Conservation (phyloP, 2,797 vertebrate genomes). For the Paguma larvata region DNA sequence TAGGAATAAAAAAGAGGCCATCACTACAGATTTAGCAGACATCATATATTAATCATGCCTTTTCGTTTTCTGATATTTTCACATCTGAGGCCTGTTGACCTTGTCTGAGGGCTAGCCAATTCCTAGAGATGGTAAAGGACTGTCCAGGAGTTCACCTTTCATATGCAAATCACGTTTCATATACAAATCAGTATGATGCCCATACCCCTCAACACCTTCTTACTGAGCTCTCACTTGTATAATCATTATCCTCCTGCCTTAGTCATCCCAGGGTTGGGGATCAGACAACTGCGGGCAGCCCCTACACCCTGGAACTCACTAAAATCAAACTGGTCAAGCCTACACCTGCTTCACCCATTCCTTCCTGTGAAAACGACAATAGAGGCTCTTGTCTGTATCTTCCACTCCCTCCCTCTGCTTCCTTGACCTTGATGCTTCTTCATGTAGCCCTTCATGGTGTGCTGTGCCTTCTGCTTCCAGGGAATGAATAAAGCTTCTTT, state of each 20-base stretch:
- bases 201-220: background rate
- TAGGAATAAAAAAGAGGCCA: background rate
- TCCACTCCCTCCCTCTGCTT: background rate
- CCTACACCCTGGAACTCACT: background rate
- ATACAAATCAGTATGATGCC: background rate
- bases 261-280: background rate
- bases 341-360: background rate
- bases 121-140: background rate
- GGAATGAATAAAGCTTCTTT: background rate
- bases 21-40: background rate
- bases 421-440: background rate
- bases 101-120: background rate
- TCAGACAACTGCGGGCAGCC: background rate
- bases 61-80: constrained; percentile 2
- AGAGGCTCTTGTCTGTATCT: background rate
- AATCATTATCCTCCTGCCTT: background rate
- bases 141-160: background rate
- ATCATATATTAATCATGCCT: background rate
- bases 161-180: background rate
- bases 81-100: background rate
- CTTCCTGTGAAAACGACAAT: background rate
- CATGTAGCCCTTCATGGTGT: background rate
- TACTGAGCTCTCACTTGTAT: background rate
- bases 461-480: background rate
- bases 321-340: background rate